Evolutionary conservation across 2,888 invertebrate species (phyloP).

Genomic region (Eudasyphora cyanicolor): DNA sequence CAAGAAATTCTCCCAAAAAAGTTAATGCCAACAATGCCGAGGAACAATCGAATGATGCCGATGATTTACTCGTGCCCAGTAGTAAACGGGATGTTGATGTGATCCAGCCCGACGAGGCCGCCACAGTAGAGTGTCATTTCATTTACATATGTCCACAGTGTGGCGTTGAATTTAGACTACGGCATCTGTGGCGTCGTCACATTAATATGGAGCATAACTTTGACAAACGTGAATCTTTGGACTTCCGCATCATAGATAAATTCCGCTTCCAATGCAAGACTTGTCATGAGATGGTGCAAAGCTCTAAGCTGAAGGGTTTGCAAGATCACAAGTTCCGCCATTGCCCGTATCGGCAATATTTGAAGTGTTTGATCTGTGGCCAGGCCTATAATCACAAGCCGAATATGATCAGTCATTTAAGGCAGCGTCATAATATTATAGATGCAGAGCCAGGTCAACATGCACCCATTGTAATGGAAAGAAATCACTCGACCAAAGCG

Average conservation of each 20-base stretch:
- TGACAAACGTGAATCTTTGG: constrained; percentile 73
- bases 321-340: constrained; percentile 77
- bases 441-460: constrained; percentile 64
- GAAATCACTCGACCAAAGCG: constrained; percentile 27
- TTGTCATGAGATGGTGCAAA: constrained; percentile 74
- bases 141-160: constrained; percentile 75
- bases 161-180: constrained; percentile 73
- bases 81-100: constrained; percentile 62
- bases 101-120: constrained; percentile 26
- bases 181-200: constrained; percentile 76
- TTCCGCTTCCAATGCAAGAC: constrained; percentile 74
- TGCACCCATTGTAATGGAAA: constrained; percentile 2
- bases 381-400: constrained; percentile 77
- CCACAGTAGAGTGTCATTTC: constrained; percentile 68
- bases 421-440: constrained; percentile 74
- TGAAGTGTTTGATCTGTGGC: constrained; percentile 75
- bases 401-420: constrained; percentile 74
- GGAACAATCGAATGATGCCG: constrained; percentile 62
- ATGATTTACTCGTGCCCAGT: constrained; percentile 65
- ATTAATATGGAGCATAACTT: constrained; percentile 75
- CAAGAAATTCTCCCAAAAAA: constrained; percentile 39
- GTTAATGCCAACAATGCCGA: constrained; percentile 21
- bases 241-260: constrained; percentile 74
- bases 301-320: constrained; percentile 74
- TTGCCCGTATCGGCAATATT: constrained; percentile 73